Base-by-base conservation (phyloP, 2,888 invertebrate species). In the Macrophya alboannulata region DNA sequence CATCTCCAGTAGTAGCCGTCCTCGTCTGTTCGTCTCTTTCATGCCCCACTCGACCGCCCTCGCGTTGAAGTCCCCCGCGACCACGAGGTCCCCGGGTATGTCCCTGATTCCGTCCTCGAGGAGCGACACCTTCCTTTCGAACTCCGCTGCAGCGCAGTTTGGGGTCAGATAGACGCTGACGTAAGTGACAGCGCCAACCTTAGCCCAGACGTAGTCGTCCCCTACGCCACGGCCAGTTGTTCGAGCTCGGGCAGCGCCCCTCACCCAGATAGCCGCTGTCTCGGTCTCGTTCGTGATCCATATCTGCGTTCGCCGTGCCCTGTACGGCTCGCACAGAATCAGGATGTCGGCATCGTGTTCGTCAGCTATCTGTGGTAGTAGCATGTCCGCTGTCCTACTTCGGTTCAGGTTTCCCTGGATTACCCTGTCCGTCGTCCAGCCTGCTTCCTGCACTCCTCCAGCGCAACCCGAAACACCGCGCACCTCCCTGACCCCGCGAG, bases 41-140 rank as follows among this genome's bases (percentile, higher is more conserved):
- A 89, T 88, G 10, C 89, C 88, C 89, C 89, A 90, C 84, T 88
- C 86, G 79, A 86, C n/a, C 12, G 86, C 87, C 45, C 83, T 62
- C 12, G 86, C 88, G 21, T 86, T 86, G 51, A 87, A 85, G 77
- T 87, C 87, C 6, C 86, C 85, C 37, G 81, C 86, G 6, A 87
- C 74, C 1, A 87, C 37, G 12, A 86, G 31, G 12, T 85, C 82
- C 15, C 85, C 86, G 21, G 68, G 31, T 43, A 65, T 31, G 1
- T 81, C 71, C 40, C 86, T 77, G 0, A 86, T 72, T 51, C 84
- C 85, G 77, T 88, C 87, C 83, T 87, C 85, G 9, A 86, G 85
- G 86, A 43, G 45, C 3, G 82, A 82, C 9, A 87, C 72, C n/a
- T 87, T 86, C 1, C 15, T n/a, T 45, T 12, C 31, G 71, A 88